These are phyloP conservation scores for Trichogramma dendrolimi DNA, from an alignment of 2,888 invertebrate genomes.

Conservation along the genomic window DNA sequence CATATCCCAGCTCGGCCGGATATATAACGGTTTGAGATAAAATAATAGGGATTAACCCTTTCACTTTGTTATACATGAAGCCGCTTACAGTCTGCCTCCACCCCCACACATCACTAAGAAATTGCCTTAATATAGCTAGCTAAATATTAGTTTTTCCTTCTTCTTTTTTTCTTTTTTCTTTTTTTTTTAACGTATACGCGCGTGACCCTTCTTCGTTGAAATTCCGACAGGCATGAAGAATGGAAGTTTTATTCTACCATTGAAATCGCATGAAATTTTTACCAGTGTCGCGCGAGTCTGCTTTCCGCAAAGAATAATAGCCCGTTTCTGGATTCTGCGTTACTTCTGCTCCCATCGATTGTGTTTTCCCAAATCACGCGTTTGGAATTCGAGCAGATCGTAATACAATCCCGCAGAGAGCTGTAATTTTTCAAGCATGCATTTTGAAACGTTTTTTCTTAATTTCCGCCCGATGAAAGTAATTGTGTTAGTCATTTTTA, in stretches of 20 bases:
- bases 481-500: no score
- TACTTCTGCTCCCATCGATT: constrained; percentile 1
- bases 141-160: background rate
- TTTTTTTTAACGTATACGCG: background rate
- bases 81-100: no score
- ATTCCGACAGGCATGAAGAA: background rate
- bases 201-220: background rate
- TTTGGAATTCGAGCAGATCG: background rate
- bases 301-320: constrained; percentile 11
- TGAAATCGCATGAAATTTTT: constrained; percentile 19
- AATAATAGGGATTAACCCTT: constrained; percentile 23
- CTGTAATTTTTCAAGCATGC: background rate
- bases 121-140: constrained; percentile 10
- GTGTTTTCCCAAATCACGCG: background rate
- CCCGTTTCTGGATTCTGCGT: background rate
- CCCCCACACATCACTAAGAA: background rate
- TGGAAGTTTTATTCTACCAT: constrained; percentile 13
- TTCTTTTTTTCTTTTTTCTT: background rate
- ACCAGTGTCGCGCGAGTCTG: constrained; percentile 5
- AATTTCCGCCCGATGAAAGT: no score
- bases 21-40: constrained; percentile 13
- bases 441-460: background rate
- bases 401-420: background rate
- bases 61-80: constrained; percentile 1
- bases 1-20: background rate